Evolutionary conservation across 2,113 vertebrate species (phyloP), one percentile per base, ranked within the genome.

Genomic region (Scytalopus superciliaris): DNA sequence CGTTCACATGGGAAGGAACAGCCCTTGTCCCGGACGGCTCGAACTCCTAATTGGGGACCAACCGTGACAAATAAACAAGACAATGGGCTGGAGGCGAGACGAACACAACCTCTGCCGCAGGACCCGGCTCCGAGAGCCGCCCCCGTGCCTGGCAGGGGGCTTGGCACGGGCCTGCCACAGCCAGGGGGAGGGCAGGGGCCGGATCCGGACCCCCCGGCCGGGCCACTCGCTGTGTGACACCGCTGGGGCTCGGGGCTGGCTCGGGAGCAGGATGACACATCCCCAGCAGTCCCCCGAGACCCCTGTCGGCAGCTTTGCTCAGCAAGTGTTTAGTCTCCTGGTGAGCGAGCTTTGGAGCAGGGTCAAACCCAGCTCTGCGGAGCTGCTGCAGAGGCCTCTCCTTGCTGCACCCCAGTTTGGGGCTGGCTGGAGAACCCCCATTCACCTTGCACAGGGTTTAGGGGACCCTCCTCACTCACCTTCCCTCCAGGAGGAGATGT

Each of bases 61-160:
- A 90, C 96, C 94, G 64, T 97, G 66, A 93, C 96, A 76, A 96
- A 97, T 86, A 92, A 94, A 90, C 79, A 60, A 94, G 95, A 96
- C 96, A 96, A 97, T 96, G 90, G 94, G 90, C 88, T 97, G 90
- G 90, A 88, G 95, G 94, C 83, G 63, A 95, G 92, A 84, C 9
- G 68, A 94, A 69, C 72, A 63, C 95, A 92, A 37, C 82, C 50
- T 85, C 92, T 49, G 90, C 37, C 37, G 70, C 94, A 76, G 95
- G 90, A 85, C 39, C 9, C 24, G 6, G 86, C 92, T 93, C 78
- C 2, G 44, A 62, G 84, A 66, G 91, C 45, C 76, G 19, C 39
- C 88, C 84, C 85, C 14, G 3, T 88, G 90, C 86, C 96, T 19
- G 3, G 90, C 39, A 6, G 95, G 96, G 93, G 89, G 63, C 17